Base-by-base conservation (phyloP, 2,797 vertebrate genomes). In the Borostomias antarcticus region DNA sequence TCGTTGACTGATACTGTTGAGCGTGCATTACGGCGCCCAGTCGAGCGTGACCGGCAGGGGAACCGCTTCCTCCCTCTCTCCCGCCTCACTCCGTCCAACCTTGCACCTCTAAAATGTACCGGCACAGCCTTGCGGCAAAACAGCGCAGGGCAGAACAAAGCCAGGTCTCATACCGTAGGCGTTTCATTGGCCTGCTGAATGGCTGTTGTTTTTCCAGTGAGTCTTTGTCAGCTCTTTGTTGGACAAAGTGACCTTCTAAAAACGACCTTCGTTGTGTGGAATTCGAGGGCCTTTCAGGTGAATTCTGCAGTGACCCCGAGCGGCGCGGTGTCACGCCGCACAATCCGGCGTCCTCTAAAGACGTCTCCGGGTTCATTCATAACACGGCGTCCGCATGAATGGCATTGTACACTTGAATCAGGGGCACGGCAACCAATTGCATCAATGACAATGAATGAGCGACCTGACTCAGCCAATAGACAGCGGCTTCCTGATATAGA, bases 1-100 rank as follows among this genome's bases (percentile, higher is more conserved):
- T 83, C 78, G 79, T 84, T 87, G 81, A 82, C 84, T 82, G 76
- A 84, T 82, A 89, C 77, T 85, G 88, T 90, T 87, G 85, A 89
- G 83, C 83, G 85, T 47, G 86, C 86, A 90, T 89, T 89, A 90
- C 84, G 80, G 78, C 79, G 80, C 79, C 78, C 82, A 72, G 68
- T 79, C 84, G 59, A 83, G 83, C 81, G 58, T 87, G 77, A 69
- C 74, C 78, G n/a, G 66, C 82, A 82, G 73, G 75, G 72, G 51
- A 65, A 70, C 74, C 60, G 58, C 69, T 28, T 50, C 52, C 43
- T 47, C 62, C 66, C 64, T 62, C 47, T 61, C 59, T 51, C 69
- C 57, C 48, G 58, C 64, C 59, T 11, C 19, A 11, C 37, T 66
- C 23, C 58, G 37, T 73, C 47, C n/a, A 64, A 56, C 19, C 3